These are phyloP conservation scores for Scaptomyza caliginosa DNA, from an alignment of 2,888 invertebrate species.

Conservation along the genomic window DNA sequence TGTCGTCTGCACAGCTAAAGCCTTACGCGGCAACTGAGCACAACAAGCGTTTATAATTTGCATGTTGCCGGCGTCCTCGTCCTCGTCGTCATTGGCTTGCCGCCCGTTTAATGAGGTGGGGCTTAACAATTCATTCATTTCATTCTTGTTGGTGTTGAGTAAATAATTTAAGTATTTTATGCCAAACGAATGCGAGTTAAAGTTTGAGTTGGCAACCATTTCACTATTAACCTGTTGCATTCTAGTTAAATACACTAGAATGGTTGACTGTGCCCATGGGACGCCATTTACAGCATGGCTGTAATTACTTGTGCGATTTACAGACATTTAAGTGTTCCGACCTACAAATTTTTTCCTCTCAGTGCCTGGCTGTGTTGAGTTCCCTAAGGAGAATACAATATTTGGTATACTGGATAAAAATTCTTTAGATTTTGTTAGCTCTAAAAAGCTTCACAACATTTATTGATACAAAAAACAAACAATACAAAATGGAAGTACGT, in stretches of 20 bases:
- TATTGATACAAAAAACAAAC: not conserved
- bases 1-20: constrained; percentile 50
- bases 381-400: constrained; percentile 10
- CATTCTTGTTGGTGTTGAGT: constrained; percentile 35
- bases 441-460: not conserved
- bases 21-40: constrained; percentile 64
- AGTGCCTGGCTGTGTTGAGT: not conserved
- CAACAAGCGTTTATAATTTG: constrained; percentile 44
- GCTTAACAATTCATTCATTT: constrained; percentile 36
- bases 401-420: not conserved
- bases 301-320: constrained; percentile 58
- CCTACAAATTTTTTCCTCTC: constrained; percentile 3
- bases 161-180: constrained; percentile 69
- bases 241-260: constrained; percentile 60
- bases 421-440: not conserved
- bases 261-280: constrained; percentile 26
- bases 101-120: constrained; percentile 33
- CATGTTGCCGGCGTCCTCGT: constrained; percentile 39
- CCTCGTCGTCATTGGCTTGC: not conserved
- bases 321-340: constrained; percentile 11
- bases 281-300: not conserved
- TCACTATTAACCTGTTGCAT: constrained; percentile 60
- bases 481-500: not conserved
- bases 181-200: constrained; percentile 17
- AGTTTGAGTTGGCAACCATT: not conserved